phyloP scores from a whole-genome alignment of 2,888 invertebrate species.

The Drosophila maculinotata region DNA sequence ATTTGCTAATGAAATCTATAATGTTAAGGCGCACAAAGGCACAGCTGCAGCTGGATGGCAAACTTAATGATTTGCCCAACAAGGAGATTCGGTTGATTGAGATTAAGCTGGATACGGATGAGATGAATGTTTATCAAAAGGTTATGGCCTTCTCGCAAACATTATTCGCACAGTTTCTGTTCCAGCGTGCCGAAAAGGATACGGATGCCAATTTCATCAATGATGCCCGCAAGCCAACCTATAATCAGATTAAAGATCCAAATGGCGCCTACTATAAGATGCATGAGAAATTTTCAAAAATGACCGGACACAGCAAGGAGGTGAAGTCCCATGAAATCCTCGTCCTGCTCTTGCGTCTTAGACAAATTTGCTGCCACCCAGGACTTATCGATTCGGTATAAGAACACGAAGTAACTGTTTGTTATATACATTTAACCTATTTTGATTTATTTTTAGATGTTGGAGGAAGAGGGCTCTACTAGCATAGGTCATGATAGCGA shows the following conservation, averaged over 20 bases:
- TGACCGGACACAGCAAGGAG: conserved; percentile 87
- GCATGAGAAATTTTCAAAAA: conserved; percentile 88
- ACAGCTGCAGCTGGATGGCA: conserved; percentile 89
- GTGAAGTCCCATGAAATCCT: conserved; percentile 90
- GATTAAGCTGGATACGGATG: conserved; percentile 89
- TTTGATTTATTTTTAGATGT: conserved; percentile 84
- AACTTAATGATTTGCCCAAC: conserved; percentile 88
- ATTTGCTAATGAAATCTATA: conserved; percentile 92
- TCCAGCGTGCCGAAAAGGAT: conserved; percentile 90
- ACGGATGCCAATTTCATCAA: conserved; percentile 78
- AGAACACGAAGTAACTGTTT: not conserved
- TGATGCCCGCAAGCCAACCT: conserved; percentile 69
- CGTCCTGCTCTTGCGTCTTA: conserved; percentile 92
- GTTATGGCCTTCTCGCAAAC: conserved; percentile 90
- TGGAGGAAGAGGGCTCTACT: conserved; percentile 85
- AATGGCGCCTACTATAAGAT: conserved; percentile 87
- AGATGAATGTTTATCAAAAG: conserved; percentile 92
- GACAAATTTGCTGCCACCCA: conserved; percentile 96
- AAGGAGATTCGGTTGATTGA: conserved; percentile 87
- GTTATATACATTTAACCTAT: not conserved
- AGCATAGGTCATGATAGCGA: conserved; percentile 73
- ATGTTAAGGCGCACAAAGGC: conserved; percentile 95
- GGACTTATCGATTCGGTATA: conserved; percentile 90
- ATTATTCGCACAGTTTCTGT: conserved; percentile 91
- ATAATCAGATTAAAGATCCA: conserved; percentile 83